A percentile compares a stretch with the other conserved stretches of the same genome.
These are phyloP conservation scores for Nyctereutes procyonoides DNA, from an alignment of 2,113 vertebrate species.

Conservation along the genomic window DNA sequence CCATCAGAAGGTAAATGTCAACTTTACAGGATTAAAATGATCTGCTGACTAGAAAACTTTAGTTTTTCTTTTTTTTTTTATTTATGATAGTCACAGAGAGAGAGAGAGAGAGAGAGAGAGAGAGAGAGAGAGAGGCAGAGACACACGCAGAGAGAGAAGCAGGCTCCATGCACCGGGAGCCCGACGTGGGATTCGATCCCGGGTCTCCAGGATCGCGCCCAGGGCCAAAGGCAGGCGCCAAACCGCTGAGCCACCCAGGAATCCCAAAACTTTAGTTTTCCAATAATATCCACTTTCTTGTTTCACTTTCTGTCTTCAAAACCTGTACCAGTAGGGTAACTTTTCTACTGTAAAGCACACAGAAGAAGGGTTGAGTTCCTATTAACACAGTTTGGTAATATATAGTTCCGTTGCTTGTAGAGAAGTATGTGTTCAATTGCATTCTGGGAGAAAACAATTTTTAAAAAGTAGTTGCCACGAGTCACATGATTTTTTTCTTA, in stretches of 20 bases:
- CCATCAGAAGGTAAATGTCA: slow-evolving; percentile 23
- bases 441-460: slow-evolving; percentile 19
- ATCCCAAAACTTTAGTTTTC: slow-evolving; percentile 32
- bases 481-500: slow-evolving; percentile 8
- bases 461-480: slow-evolving; percentile 30
- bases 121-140: too few species aligned
- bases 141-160: too few species aligned
- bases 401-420: not conserved
- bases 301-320: slow-evolving; percentile 7
- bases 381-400: not conserved
- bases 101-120: too few species aligned
- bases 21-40: slow-evolving; percentile 54
- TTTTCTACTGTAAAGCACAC: slow-evolving; percentile 11
- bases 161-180: too few species aligned
- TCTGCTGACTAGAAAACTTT: slow-evolving; percentile 28
- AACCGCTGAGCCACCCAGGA: too few species aligned
- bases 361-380: slow-evolving; percentile 1
- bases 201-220: too few species aligned
- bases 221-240: too few species aligned
- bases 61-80: too few species aligned
- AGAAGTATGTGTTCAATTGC: slow-evolving; percentile 28
- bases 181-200: too few species aligned
- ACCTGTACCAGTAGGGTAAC: not conserved
- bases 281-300: slow-evolving; percentile 26
- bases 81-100: too few species aligned